Percentiles rank a stretch among this genome's conserved stretches.
phyloP scores from a whole-genome alignment of 2,888 invertebrate species.

The Blomia tropicalis region DNA sequence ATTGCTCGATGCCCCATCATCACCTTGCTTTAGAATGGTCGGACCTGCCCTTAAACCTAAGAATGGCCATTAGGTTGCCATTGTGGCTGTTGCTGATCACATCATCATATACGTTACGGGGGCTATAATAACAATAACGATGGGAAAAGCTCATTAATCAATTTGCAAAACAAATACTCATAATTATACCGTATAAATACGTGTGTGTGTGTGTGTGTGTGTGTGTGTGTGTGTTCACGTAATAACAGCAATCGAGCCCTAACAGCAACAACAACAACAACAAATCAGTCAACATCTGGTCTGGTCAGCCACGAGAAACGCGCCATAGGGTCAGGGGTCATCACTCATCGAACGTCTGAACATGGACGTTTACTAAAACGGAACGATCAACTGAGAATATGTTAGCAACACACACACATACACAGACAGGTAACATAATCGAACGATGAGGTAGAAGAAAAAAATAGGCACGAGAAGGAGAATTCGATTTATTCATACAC shows the following conservation, averaged over 20 bases:
- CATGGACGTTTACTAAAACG: too few species aligned
- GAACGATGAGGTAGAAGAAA: not conserved
- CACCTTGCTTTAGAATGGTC: not conserved
- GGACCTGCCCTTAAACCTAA: slow-evolving; percentile 14
- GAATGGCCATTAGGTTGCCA: slow-evolving; percentile 6
- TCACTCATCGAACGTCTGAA: too few species aligned
- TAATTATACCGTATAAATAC: slow-evolving; percentile 8
- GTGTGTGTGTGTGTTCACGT: not conserved
- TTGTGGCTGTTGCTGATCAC: not conserved
- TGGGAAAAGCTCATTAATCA: slow-evolving; percentile 16
- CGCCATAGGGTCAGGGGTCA: not conserved
- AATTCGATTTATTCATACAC: slow-evolving; percentile 15
- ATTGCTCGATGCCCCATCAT: not conserved
- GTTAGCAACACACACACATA: not conserved
- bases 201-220: too few species aligned
- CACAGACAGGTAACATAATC: not conserved
- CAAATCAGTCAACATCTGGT: slow-evolving; percentile 15
- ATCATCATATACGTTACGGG: too few species aligned
- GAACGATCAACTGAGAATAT: not conserved
- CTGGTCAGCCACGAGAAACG: slow-evolving; percentile 7
- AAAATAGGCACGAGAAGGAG: not conserved
- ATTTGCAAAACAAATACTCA: slow-evolving; percentile 17
- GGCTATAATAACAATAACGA: slow-evolving; percentile 1
- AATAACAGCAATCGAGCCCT: slow-evolving; percentile 4
- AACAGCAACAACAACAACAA: too few species aligned